Percentiles rank a stretch among this genome's conserved stretches.
Evolutionary conservation across 2,113 vertebrate genomes (phyloP).

Genomic region (Sula dactylatra): DNA sequence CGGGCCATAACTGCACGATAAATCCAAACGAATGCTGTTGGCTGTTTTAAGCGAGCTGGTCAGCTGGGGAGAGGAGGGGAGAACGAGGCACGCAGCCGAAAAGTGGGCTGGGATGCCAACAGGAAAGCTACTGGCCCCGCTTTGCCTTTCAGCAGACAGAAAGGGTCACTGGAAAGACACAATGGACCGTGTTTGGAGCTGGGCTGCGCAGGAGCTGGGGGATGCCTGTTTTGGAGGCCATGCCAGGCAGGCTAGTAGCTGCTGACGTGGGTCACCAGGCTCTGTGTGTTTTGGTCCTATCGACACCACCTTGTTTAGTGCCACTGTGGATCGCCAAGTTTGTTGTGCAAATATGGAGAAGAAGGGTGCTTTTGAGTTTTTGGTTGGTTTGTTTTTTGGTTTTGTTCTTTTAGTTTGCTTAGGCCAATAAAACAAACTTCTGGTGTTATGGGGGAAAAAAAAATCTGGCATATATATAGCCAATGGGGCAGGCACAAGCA

Average conservation of each 20-base stretch:
- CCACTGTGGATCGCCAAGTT: background rate
- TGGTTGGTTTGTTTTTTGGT: background rate
- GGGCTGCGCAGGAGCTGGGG: background rate
- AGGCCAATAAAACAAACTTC: background rate
- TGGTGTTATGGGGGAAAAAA: background rate
- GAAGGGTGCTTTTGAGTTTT: background rate
- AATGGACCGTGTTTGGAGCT: background rate
- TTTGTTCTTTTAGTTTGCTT: background rate
- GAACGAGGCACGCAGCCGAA: background rate
- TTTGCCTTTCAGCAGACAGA: background rate
- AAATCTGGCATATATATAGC: background rate
- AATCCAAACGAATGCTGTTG: constrained; percentile 37
- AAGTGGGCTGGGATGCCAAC: background rate
- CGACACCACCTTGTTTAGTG: background rate
- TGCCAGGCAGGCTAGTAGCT: background rate
- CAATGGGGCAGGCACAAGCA: rapidly evolving
- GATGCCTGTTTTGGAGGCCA: background rate
- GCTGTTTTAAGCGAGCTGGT: constrained; percentile 36
- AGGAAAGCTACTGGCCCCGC: background rate
- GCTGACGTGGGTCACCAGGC: background rate
- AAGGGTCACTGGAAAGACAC: constrained; percentile 13
- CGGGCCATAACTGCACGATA: constrained; percentile 49
- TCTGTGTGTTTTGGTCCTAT: background rate
- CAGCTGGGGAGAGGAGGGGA: background rate
- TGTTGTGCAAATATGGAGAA: background rate